Conservation (phyloP, 2,113 vertebrate genomes). For the Sciurus niger region DNA sequence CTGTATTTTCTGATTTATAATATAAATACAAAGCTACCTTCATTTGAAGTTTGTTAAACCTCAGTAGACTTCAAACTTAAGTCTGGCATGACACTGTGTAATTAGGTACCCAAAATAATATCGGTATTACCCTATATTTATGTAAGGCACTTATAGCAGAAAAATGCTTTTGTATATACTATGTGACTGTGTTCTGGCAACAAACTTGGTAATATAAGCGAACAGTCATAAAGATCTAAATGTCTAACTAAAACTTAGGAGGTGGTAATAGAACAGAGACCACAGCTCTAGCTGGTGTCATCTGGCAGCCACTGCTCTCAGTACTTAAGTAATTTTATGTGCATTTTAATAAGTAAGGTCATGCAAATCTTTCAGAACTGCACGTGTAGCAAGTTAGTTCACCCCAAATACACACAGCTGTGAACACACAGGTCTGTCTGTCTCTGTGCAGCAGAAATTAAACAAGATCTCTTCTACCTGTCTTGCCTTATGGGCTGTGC, state of each 20-base stretch:
- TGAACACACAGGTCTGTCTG: background rate
- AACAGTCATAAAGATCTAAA: too few species aligned
- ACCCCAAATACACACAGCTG: background rate
- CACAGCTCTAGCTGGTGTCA: too few species aligned
- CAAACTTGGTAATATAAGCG: background rate
- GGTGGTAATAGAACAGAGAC: background rate
- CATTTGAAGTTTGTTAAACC: background rate
- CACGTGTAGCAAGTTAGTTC: background rate
- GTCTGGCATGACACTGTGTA: background rate
- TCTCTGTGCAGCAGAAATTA: conserved; percentile 66
- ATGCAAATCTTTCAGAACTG: background rate
- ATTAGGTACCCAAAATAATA: background rate
- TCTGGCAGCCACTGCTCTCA: too few species aligned
- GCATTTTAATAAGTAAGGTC: background rate
- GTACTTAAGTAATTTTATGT: background rate
- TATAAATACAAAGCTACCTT: background rate
- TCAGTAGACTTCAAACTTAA: background rate
- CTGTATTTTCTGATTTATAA: background rate
- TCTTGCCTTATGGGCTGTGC: conserved; percentile 95
- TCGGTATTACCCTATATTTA: background rate
- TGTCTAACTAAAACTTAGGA: background rate
- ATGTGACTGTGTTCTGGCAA: background rate
- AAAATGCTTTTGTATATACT: background rate
- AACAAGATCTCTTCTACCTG: conserved; percentile 93
- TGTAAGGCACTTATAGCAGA: background rate